Base-by-base conservation (phyloP, 2,113 vertebrate genomes). In the Urocynchramus pylzowi region DNA sequence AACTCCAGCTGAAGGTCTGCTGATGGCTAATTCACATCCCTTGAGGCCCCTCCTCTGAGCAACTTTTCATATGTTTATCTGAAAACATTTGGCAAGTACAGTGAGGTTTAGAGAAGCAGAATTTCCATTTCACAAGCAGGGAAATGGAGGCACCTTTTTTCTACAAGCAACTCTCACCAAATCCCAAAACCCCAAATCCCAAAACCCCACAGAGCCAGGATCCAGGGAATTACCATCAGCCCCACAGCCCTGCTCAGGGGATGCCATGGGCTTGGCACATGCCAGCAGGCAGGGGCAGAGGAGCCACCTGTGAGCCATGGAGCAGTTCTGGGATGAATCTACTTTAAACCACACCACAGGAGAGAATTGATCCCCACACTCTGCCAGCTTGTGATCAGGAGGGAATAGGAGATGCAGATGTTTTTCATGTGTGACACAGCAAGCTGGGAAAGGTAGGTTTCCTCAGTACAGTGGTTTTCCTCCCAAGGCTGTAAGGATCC, bases 251-350 rank as follows among this genome's bases (percentile, higher is more conserved):
- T 33, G 35, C 56, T 45, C n/a, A 4, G 13, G 19, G 52, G 20
- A 37, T 60, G 57, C 24, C 49, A n/a, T n/a, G n/a, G n/a, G n/a
- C n/a, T n/a, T n/a, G n/a, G n/a, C n/a, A 33, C 2, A 0, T 27
- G n/a, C n/a, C 44, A n/a, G 54, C 4, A 28, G 18, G 33, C 22
- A 89, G 63, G 31, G 76, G 39, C 2, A 83, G 53, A 89, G 61
- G 14, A 67, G 12, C 1, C 1, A 74, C 22, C 27, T 54, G 14
- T 41, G 64, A 80, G 21, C n/a, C 33, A 37, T 1, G 0, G 27
- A 47, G 41, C 26, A 71, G 13, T 37, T 82, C 31, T 75, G 82
- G 49, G 44, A 13, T 44, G 12, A 90, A 61, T 16, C 67, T 84
- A 30, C 79, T 84, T 84, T 70, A 81, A 87, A 28, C 37, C 35